A percentile compares a stretch with the other conserved stretches of the same genome.
Conservation (phyloP, 2,113 vertebrate genomes). For the Alces alces region DNA sequence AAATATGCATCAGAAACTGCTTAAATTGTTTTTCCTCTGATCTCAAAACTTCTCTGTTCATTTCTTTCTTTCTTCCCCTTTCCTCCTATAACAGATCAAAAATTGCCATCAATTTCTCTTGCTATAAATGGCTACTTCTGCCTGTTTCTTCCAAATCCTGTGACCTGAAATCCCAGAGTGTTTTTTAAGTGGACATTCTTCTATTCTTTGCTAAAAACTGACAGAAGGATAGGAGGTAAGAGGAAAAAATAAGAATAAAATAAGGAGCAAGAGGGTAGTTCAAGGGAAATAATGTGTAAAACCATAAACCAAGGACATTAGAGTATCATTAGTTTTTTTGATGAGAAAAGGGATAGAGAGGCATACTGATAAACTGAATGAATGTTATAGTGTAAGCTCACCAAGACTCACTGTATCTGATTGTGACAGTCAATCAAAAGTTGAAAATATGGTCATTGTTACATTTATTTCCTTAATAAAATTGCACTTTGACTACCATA, state of each 20-base stretch:
- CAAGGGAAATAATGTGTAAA: not conserved
- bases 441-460: not conserved
- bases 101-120: not conserved
- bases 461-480: slow-evolving; percentile 26
- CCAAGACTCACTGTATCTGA: not conserved
- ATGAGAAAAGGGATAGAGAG: not conserved
- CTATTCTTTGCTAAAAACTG: slow-evolving; percentile 3
- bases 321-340: not conserved
- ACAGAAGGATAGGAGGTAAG: not conserved
- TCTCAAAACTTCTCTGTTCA: not conserved
- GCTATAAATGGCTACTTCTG: not conserved
- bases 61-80: not conserved
- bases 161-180: slow-evolving; percentile 9
- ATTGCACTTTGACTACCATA: not conserved
- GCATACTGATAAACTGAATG: not conserved
- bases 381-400: not conserved
- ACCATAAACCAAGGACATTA: not conserved
- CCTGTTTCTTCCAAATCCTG: not conserved
- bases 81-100: not conserved
- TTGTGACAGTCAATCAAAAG: not conserved
- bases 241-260: not conserved
- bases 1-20: not conserved
- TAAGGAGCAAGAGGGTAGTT: not conserved
- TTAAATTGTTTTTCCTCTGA: not conserved
- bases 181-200: not conserved